Evolutionary conservation across 2,113 vertebrate species (phyloP).

Genomic region (Hemicordylus capensis): DNA sequence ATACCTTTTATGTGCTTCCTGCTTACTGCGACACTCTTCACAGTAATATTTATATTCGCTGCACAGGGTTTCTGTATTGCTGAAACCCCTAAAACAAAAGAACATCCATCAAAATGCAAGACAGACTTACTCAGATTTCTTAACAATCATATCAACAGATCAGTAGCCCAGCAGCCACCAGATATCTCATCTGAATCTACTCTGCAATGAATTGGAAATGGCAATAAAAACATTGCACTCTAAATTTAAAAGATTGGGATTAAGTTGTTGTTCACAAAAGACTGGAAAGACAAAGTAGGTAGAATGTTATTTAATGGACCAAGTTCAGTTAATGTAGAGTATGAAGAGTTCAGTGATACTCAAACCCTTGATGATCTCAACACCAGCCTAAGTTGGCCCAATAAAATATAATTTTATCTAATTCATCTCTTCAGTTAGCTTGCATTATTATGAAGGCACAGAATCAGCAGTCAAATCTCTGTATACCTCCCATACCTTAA

Average conservation of each 20-base stretch:
- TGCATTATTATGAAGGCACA: not conserved
- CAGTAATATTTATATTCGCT: constrained; percentile 89
- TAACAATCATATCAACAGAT: not conserved
- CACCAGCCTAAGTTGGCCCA: not conserved
- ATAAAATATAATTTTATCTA: not conserved
- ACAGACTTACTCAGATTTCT: not conserved
- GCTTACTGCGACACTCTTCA: constrained; percentile 88
- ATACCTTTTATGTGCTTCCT: constrained; percentile 88
- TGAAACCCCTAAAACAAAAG: constrained; percentile 78
- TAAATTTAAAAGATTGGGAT: not conserved
- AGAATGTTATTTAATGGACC: not conserved
- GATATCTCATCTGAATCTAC: not conserved
- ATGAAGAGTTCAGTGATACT: not conserved
- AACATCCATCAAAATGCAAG: constrained; percentile 29
- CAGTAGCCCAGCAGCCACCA: not conserved
- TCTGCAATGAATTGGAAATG: not conserved
- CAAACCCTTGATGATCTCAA: not conserved
- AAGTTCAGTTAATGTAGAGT: not conserved
- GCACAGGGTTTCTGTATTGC: constrained; percentile 87
- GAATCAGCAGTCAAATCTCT: not conserved
- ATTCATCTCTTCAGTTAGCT: not conserved
- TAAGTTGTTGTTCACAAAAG: not conserved
- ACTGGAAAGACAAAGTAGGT: not conserved
- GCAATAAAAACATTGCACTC: not conserved
- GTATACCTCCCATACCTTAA: constrained; percentile 73